Evolutionary conservation across 1,140 invertebrate species (phyloP).

Genomic region (Ceratina japonica): DNA sequence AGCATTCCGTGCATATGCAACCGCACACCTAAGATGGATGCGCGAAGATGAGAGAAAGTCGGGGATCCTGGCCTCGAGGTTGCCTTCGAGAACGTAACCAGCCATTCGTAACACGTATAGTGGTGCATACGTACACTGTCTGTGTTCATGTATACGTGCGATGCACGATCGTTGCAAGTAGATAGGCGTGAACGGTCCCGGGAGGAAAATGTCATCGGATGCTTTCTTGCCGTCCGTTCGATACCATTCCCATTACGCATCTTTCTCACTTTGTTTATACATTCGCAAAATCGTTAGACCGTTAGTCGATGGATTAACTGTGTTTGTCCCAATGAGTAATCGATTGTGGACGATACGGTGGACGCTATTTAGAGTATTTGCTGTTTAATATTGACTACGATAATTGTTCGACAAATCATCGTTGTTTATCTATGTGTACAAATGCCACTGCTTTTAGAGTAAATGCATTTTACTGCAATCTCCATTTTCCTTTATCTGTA

Average conservation of each 20-base stretch:
- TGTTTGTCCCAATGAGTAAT: too few relatives aligned
- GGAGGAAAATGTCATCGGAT: constrained; percentile 41
- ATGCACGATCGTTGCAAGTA: neutral
- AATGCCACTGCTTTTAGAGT: too few relatives aligned
- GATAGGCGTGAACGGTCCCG: constrained; percentile 40
- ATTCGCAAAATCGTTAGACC: neutral
- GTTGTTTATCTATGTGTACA: too few relatives aligned
- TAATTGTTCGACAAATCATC: too few relatives aligned
- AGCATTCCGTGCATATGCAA: constrained; percentile 45
- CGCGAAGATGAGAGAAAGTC: constrained; percentile 47
- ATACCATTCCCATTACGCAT: neutral
- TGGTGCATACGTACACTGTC: neutral
- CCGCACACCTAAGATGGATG: constrained; percentile 39
- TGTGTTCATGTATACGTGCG: too few relatives aligned
- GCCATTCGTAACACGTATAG: constrained; percentile 28
- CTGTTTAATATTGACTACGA: too few relatives aligned
- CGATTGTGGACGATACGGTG: too few relatives aligned
- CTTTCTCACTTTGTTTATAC: neutral
- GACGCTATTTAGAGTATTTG: too few relatives aligned
- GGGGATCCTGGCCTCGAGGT: constrained; percentile 37
- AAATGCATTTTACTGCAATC: too few relatives aligned
- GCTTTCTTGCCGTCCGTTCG: neutral
- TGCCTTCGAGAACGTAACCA: constrained; percentile 33
- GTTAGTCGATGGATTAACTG: neutral
- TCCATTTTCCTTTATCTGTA: too few relatives aligned